Conservation (phyloP, 2,888 invertebrate genomes). For the Choreutis nemorana region DNA sequence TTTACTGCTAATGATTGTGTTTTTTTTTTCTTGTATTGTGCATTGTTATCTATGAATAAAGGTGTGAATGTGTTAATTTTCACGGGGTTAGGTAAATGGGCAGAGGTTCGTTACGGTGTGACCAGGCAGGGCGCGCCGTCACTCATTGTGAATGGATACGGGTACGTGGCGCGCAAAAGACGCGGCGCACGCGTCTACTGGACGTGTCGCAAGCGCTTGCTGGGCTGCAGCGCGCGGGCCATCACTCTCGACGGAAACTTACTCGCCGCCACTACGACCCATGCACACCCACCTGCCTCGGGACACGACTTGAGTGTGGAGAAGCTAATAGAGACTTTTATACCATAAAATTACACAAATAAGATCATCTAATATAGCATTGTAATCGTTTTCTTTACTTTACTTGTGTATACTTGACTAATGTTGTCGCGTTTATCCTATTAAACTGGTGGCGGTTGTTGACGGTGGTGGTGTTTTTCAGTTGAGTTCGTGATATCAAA, state of each 20-base stretch:
- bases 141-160: slow-evolving; percentile 40
- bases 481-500: slow-evolving; percentile 65
- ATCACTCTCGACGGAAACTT: slow-evolving; percentile 42
- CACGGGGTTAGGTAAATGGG: slow-evolving; percentile 17
- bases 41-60: neutral
- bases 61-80: neutral
- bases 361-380: neutral
- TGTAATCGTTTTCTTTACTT: neutral
- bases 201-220: slow-evolving; percentile 41
- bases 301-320: slow-evolving; percentile 40
- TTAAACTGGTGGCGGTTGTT: slow-evolving; percentile 20
- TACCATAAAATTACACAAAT: neutral
- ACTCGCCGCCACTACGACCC: slow-evolving; percentile 21
- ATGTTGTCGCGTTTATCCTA: slow-evolving; percentile 10
- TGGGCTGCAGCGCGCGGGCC: slow-evolving; percentile 41
- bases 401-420: too few relatives aligned
- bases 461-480: slow-evolving; percentile 44
- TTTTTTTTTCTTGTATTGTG: slow-evolving; percentile 1
- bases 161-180: slow-evolving; percentile 47
- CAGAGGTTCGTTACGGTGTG: slow-evolving; percentile 40
- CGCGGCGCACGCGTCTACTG: slow-evolving; percentile 52
- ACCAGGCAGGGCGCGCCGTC: slow-evolving; percentile 53
- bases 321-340: slow-evolving; percentile 48
- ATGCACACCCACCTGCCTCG: slow-evolving; percentile 30
- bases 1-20: slow-evolving; percentile 1